Percentiles rank a stretch among this genome's conserved stretches.
These are phyloP conservation scores for Bucorvus abyssinicus DNA, from an alignment of 2,797 vertebrate species.

Conservation along the genomic window DNA sequence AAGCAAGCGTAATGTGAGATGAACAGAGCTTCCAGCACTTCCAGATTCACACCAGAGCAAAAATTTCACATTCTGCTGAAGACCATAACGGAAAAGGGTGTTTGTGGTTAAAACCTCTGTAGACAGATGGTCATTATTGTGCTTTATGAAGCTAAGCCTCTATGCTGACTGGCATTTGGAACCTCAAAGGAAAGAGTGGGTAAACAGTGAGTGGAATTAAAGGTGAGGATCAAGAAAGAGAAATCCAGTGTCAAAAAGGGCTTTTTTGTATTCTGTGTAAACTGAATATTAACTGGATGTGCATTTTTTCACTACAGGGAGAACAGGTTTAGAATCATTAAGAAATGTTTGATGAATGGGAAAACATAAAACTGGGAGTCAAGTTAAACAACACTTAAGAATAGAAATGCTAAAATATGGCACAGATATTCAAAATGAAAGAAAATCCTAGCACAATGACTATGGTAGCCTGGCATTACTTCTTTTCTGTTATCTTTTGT, in stretches of 20 bases:
- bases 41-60: background rate
- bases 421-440: background rate
- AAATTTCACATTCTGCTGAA: background rate
- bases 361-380: background rate
- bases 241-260: background rate
- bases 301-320: background rate
- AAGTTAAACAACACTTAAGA: background rate
- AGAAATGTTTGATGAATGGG: background rate
- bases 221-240: background rate
- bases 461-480: background rate
- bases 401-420: background rate
- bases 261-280: background rate
- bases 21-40: background rate
- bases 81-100: background rate
- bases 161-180: background rate
- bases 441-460: background rate
- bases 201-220: background rate
- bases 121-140: background rate
- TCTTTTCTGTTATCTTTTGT: background rate
- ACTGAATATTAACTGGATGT: background rate
- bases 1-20: background rate
- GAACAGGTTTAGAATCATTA: background rate
- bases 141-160: background rate
- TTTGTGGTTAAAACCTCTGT: background rate
- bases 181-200: background rate